phyloP scores from a whole-genome alignment of 2,888 invertebrate genomes.

The Priapulus caudatus region DNA sequence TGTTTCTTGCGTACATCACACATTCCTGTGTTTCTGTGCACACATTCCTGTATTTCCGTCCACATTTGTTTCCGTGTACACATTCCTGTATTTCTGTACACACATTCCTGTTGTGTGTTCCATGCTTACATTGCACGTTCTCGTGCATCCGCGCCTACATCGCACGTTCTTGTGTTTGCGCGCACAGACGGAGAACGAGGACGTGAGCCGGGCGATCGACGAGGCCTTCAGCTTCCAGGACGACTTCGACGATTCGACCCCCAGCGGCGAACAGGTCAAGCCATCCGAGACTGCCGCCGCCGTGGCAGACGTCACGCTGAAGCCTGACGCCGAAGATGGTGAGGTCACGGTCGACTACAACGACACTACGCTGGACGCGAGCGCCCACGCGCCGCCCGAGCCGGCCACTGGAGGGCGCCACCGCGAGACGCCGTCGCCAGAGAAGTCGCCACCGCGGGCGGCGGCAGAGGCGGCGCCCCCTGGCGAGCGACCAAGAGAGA shows the following conservation, averaged over 20 bases:
- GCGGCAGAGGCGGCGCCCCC: background rate
- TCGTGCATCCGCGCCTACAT: too few relatives aligned
- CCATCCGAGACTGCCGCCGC: background rate
- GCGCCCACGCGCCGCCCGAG: background rate
- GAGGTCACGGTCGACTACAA: background rate
- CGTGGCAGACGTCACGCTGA: background rate
- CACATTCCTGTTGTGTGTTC: too few relatives aligned
- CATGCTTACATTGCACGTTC: too few relatives aligned
- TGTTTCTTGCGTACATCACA: too few relatives aligned
- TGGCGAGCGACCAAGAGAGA: background rate
- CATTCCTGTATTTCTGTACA: too few relatives aligned
- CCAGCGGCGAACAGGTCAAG: conserved; percentile 24
- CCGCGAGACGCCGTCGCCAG: background rate
- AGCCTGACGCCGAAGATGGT: background rate
- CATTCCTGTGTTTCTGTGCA: too few relatives aligned
- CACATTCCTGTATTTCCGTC: too few relatives aligned
- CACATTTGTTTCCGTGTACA: too few relatives aligned
- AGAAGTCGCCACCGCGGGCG: background rate
- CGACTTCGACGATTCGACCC: conserved; percentile 18
- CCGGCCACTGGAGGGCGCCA: background rate
- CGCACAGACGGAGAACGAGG: too few relatives aligned
- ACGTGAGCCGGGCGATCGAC: background rate
- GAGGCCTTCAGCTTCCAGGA: background rate
- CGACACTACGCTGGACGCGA: background rate
- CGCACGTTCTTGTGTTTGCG: too few relatives aligned